phyloP scores from a whole-genome alignment of 1,140 invertebrate species.

The Hormaphis cornu region DNA sequence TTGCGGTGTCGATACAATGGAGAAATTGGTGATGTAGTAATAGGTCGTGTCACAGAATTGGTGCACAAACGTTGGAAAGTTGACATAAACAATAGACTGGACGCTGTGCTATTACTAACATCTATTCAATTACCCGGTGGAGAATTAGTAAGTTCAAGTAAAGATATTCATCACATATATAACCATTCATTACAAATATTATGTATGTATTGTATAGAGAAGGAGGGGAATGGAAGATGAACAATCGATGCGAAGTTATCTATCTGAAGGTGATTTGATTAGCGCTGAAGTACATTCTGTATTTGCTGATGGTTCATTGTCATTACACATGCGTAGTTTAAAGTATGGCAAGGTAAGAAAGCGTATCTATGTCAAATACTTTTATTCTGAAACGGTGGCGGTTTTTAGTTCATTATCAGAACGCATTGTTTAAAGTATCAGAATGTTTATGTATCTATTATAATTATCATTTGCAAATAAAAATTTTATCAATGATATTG shows the following conservation, averaged over 20 bases:
- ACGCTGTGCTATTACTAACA: conserved; percentile 79
- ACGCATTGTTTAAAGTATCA: too few species aligned
- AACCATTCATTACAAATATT: conserved; percentile 10
- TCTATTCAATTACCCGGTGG: conserved; percentile 95
- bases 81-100: conserved; percentile 82
- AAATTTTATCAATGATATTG: too few species aligned
- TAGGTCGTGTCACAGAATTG: conserved; percentile 86
- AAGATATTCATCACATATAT: neutral
- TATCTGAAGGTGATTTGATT: conserved; percentile 93
- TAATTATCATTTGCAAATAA: too few species aligned
- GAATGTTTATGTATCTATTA: too few species aligned
- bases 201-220: conserved; percentile 49
- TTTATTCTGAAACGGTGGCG: neutral
- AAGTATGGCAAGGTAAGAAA: conserved; percentile 86
- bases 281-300: conserved; percentile 95
- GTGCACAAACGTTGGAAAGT: conserved; percentile 91
- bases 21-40: conserved; percentile 93
- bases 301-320: conserved; percentile 74
- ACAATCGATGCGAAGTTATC: conserved; percentile 88
- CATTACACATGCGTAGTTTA: conserved; percentile 87
- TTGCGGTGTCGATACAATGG: conserved; percentile 83
- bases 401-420: neutral
- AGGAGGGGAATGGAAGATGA: conserved; percentile 92
- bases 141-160: conserved; percentile 61
- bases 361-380: conserved; percentile 20